These are phyloP conservation scores for Parazoanthus atlanticus DNA, from an alignment of 92 coral and sea anemone species.

Conservation along the genomic window DNA sequence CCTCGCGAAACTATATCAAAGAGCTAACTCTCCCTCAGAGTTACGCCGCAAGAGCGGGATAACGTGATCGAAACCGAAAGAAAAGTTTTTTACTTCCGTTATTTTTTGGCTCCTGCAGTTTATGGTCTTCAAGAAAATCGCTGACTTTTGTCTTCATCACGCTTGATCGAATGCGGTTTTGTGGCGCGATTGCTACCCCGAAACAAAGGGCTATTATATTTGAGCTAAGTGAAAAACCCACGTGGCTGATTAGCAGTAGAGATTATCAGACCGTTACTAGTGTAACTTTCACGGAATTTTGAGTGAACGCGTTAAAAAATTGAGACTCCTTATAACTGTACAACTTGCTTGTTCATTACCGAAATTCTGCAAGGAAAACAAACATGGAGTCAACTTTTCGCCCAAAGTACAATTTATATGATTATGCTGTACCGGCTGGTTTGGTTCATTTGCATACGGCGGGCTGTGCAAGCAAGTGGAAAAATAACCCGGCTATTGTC, in stretches of 20 bases:
- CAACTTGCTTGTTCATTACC: slow-evolving; percentile 5
- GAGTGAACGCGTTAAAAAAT: background rate
- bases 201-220: slow-evolving; percentile 33
- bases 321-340: slow-evolving; percentile 4
- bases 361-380: slow-evolving; percentile 6
- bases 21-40: background rate
- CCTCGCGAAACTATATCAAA: background rate
- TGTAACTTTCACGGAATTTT: slow-evolving; percentile 26
- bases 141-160: slow-evolving; percentile 13
- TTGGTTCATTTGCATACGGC: slow-evolving; percentile 33
- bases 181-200: slow-evolving; percentile 24
- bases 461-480: slow-evolving; percentile 31
- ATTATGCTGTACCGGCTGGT: background rate
- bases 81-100: background rate
- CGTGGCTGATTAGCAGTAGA: slow-evolving; percentile 17
- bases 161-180: slow-evolving; percentile 42
- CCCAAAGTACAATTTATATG: slow-evolving; percentile 27
- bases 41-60: background rate
- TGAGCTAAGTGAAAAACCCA: slow-evolving; percentile 2
- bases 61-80: background rate
- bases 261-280: slow-evolving; percentile 18
- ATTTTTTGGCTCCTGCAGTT: background rate
- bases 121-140: background rate
- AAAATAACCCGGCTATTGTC: slow-evolving; percentile 16
- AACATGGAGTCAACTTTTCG: slow-evolving; percentile 1